phyloP scores from a whole-genome alignment of 2,888 invertebrate genomes.

The Myathropa florea region DNA sequence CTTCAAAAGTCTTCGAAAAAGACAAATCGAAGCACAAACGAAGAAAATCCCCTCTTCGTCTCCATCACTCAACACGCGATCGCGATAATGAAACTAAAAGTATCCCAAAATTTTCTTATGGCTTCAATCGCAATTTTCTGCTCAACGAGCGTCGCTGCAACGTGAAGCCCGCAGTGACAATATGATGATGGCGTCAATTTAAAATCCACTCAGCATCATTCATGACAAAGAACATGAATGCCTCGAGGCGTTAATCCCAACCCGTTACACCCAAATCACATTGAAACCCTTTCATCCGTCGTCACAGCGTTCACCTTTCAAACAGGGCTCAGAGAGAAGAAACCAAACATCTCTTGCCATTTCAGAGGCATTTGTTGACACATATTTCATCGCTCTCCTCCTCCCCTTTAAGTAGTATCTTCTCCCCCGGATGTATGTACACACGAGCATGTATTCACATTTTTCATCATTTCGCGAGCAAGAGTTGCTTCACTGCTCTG shows the following conservation, averaged over 20 bases:
- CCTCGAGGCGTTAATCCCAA: conserved; percentile 34
- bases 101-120: too few relatives aligned
- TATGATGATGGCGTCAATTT: background rate
- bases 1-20: too few relatives aligned
- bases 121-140: too few relatives aligned
- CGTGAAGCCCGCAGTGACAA: background rate
- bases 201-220: background rate
- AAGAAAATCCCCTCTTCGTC: too few relatives aligned
- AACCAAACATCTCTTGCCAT: conserved; percentile 24
- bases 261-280: conserved; percentile 47
- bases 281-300: conserved; percentile 50
- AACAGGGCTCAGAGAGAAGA: background rate
- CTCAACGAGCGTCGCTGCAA: background rate
- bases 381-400: conserved; percentile 44
- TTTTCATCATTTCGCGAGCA: conserved; percentile 32
- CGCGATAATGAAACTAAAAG: too few relatives aligned
- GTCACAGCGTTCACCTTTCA: conserved; percentile 27
- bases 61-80: too few relatives aligned
- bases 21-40: too few relatives aligned
- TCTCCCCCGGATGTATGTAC: conserved; percentile 29
- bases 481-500: background rate
- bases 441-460: conserved; percentile 32
- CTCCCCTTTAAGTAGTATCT: conserved; percentile 22
- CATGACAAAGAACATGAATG: background rate
- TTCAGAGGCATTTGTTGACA: conserved; percentile 67